A percentile compares a stretch with the other conserved stretches of the same genome.
Conservation (phyloP, 2,888 invertebrate genomes). For the Eupithecia inturbata region DNA sequence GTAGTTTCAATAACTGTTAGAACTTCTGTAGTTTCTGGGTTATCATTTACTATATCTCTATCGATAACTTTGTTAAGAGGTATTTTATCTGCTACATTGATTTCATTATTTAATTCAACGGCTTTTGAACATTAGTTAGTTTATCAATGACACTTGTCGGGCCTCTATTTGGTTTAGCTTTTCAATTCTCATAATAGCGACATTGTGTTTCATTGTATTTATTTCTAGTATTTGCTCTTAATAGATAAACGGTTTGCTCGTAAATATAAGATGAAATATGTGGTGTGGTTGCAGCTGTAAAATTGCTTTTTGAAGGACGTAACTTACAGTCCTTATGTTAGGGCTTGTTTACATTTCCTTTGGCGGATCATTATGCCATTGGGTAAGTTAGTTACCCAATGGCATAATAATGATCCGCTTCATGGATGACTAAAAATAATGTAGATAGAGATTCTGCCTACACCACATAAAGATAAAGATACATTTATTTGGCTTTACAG, state of each 20-base stretch:
- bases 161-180: conserved; percentile 17
- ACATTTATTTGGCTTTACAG: no score
- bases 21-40: conserved; percentile 26
- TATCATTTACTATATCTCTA: conserved; percentile 39
- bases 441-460: neutral
- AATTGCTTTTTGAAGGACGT: neutral
- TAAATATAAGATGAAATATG: conserved; percentile 10
- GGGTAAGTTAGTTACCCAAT: no score
- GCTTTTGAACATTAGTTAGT: conserved; percentile 35
- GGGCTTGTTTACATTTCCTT: conserved; percentile 1
- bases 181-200: conserved; percentile 9
- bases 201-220: conserved; percentile 13
- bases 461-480: no score
- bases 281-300: conserved; percentile 5
- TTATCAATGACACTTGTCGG: conserved; percentile 29
- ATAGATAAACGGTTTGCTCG: neutral
- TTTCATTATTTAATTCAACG: conserved; percentile 39
- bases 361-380: neutral
- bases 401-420: no score
- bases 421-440: no score
- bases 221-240: conserved; percentile 6
- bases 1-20: neutral
- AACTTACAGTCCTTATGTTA: neutral
- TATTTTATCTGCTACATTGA: conserved; percentile 36
- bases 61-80: conserved; percentile 36